These are phyloP conservation scores for Linepithema humile DNA, from an alignment of 1,140 invertebrate species.

Conservation along the genomic window DNA sequence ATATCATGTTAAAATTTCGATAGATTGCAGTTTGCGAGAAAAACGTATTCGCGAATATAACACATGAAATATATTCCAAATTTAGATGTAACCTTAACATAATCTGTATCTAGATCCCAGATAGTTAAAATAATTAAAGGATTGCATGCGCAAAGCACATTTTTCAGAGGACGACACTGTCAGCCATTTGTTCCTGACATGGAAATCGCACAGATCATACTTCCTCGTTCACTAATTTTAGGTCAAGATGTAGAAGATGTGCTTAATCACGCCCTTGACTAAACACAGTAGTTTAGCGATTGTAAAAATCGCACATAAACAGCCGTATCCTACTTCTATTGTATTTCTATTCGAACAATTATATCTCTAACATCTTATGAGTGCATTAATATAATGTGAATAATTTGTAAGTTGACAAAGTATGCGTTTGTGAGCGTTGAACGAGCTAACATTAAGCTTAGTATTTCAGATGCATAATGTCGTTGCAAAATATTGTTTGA, in stretches of 20 bases:
- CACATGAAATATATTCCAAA: slow-evolving; percentile 7
- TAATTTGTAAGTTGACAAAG: background rate
- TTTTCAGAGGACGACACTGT: slow-evolving; percentile 41
- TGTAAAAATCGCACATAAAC: background rate
- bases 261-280: slow-evolving; percentile 23
- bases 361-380: background rate
- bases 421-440: background rate
- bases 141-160: slow-evolving; percentile 49
- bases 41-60: background rate
- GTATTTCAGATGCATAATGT: background rate
- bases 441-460: background rate
- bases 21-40: background rate
- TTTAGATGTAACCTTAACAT: slow-evolving; percentile 45
- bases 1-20: background rate
- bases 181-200: slow-evolving; percentile 52
- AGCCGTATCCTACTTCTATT: background rate
- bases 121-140: slow-evolving; percentile 58
- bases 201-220: slow-evolving; percentile 54
- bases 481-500: background rate
- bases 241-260: slow-evolving; percentile 33
- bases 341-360: background rate
- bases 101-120: slow-evolving; percentile 3
- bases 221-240: slow-evolving; percentile 42
- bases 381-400: background rate
- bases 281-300: background rate